Evolutionary conservation across 2,888 invertebrate genomes (phyloP).

Genomic region (Latheticus oryzae): DNA sequence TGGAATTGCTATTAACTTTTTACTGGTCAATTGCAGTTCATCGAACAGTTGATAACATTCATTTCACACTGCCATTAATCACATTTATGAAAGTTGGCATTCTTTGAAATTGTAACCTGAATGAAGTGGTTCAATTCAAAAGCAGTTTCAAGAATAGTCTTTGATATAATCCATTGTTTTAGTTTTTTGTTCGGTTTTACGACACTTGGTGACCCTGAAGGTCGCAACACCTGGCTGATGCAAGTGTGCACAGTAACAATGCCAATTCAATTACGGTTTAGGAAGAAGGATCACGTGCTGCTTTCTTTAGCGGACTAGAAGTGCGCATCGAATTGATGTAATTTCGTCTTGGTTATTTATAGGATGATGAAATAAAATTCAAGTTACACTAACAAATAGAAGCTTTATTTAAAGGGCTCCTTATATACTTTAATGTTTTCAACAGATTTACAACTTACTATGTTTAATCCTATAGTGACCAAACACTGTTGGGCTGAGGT

Average conservation of each 20-base stretch:
- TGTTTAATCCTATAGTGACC: constrained; percentile 28
- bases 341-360: constrained; percentile 2
- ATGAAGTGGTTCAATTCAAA: no score
- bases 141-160: no score
- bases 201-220: constrained; percentile 43
- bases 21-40: no score
- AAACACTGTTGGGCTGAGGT: constrained; percentile 34
- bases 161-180: constrained; percentile 39
- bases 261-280: constrained; percentile 18
- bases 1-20: no score
- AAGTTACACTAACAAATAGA: constrained; percentile 56
- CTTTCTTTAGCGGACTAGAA: background rate
- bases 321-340: no score
- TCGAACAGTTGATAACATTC: no score
- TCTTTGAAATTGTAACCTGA: no score
- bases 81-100: no score
- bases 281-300: constrained; percentile 21
- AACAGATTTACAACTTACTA: constrained; percentile 55
- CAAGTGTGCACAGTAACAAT: constrained; percentile 35
- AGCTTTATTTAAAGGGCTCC: constrained; percentile 55
- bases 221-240: constrained; percentile 46
- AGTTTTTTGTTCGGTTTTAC: constrained; percentile 20
- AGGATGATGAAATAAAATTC: constrained; percentile 34
- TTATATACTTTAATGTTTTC: constrained; percentile 56
- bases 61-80: no score